Conservation (phyloP, 1,140 invertebrate genomes). For the Luehdorfia chinensis region DNA sequence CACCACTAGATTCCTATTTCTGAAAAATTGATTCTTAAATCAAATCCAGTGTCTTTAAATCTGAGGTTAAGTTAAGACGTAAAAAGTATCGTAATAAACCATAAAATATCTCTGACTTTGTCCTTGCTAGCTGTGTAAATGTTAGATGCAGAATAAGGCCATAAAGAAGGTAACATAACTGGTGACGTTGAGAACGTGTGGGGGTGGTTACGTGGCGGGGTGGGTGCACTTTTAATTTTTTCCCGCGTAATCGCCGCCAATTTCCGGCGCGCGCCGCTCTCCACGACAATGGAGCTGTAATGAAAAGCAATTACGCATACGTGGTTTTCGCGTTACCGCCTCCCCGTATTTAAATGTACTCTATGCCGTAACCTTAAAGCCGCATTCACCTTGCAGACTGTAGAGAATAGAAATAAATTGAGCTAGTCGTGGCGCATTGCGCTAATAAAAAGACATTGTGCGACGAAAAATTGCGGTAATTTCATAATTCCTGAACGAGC, state of each 20-base stretch:
- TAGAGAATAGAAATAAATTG: conserved; percentile 69
- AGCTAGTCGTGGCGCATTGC: conserved; percentile 54
- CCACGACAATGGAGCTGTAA: conserved; percentile 69
- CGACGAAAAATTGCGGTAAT: conserved; percentile 67
- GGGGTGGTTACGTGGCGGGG: conserved; percentile 1
- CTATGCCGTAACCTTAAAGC: conserved; percentile 22
- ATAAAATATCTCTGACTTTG: too few species aligned
- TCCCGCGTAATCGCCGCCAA: conserved; percentile 70
- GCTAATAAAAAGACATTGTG: conserved; percentile 73
- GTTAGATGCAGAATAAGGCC: too few species aligned
- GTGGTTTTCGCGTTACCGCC: conserved; percentile 43
- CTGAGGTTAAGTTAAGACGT: too few species aligned
- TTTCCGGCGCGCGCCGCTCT: conserved; percentile 47
- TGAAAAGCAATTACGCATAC: conserved; percentile 75
- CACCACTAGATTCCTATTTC: too few species aligned
- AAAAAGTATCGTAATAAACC: too few species aligned
- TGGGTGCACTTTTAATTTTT: conserved; percentile 60
- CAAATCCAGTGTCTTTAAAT: too few species aligned
- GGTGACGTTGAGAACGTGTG: background rate
- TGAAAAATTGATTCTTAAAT: too few species aligned
- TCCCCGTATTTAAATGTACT: conserved; percentile 20
- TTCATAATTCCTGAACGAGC: conserved; percentile 62
- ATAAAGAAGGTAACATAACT: too few species aligned
- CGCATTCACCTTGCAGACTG: conserved; percentile 12
- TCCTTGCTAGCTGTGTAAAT: too few species aligned